Base-by-base conservation (phyloP, 2,888 invertebrate species). In the Thera obeliscata region DNA sequence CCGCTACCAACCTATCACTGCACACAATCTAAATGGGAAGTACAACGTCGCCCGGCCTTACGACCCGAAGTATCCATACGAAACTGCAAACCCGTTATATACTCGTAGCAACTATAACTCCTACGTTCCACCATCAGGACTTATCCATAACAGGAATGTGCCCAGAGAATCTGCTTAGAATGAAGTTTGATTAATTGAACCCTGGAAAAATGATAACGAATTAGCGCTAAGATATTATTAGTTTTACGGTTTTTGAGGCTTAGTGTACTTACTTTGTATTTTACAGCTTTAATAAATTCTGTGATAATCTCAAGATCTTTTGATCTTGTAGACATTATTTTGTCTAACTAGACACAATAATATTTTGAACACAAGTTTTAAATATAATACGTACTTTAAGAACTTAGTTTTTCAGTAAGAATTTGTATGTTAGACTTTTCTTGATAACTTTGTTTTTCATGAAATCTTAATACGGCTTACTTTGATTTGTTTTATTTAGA, bases 51-150 rank as follows among this genome's bases (percentile, higher is more conserved):
- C 46, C 1, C 76, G 80, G 38, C 73, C 81, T 66, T 72, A 81
- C 59, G 84, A 88, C 38, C 73, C 83, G 0, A 82, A 81, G 70
- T 83, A 82, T 57, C 80, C 81, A 2, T 80, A 84, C 56, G 78
- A 85, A 54, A 60, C 75, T 0, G 60, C 73, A 0, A 81, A 85
- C 46, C 76, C 81, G 46, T 76, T 76, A 64, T 77, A 75, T 48
- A 81, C 81, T 11, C 22, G 22, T 22, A 22, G 22, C 22, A 61
- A 66, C 41, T 58, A 66, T 50, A 83, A 79, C 52, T 77, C 77
- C 2, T 80, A 78, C 54, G 70, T 74, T 56, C 59, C 74, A 52
- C 67, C 71, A 22, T 22, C 22, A n/a, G 56, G 46, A 35, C 62
- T 66, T 41, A 71, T 67, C 9, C 69, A 57, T 9, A 61, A 60